Evolutionary conservation across 2,888 invertebrate species (phyloP).

Genomic region (Hermodice carunculata): DNA sequence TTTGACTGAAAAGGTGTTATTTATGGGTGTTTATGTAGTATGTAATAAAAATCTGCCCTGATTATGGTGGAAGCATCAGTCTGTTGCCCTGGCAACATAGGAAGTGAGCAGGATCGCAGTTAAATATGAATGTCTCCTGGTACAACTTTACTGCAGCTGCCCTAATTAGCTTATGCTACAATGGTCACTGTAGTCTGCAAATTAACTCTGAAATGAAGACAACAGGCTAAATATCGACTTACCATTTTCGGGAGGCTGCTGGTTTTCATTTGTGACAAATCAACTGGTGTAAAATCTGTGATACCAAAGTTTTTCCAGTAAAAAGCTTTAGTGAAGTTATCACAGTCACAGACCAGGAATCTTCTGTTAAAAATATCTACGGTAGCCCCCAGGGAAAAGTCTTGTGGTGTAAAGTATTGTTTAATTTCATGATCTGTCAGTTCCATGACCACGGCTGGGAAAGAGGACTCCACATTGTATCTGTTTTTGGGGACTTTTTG

Average conservation of each 20-base stretch:
- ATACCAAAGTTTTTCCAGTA: slow-evolving; percentile 73
- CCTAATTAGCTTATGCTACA: too few species aligned
- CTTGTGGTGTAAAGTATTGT: slow-evolving; percentile 83
- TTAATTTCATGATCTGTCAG: slow-evolving; percentile 79
- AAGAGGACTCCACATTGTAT: slow-evolving; percentile 59
- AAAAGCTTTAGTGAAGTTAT: slow-evolving; percentile 83
- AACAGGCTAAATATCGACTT: slow-evolving; percentile 25
- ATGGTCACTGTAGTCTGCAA: not conserved
- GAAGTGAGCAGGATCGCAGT: too few species aligned
- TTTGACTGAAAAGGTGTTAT: too few species aligned
- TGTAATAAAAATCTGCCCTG: too few species aligned
- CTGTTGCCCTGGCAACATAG: too few species aligned
- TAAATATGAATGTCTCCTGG: too few species aligned
- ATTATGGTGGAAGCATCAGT: too few species aligned
- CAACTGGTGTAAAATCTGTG: slow-evolving; percentile 69
- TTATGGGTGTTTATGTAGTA: too few species aligned
- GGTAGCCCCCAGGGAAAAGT: slow-evolving; percentile 80
- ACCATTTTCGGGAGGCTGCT: slow-evolving; percentile 65
- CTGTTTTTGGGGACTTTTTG: slow-evolving; percentile 75
- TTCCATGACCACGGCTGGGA: slow-evolving; percentile 78
- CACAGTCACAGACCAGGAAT: slow-evolving; percentile 85
- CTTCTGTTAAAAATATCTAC: slow-evolving; percentile 69
- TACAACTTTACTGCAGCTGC: too few species aligned
- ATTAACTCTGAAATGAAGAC: not conserved
- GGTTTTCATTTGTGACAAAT: slow-evolving; percentile 54